Evolutionary conservation across 2,113 vertebrate species (phyloP).

Genomic region (Sporophila hypoxantha): DNA sequence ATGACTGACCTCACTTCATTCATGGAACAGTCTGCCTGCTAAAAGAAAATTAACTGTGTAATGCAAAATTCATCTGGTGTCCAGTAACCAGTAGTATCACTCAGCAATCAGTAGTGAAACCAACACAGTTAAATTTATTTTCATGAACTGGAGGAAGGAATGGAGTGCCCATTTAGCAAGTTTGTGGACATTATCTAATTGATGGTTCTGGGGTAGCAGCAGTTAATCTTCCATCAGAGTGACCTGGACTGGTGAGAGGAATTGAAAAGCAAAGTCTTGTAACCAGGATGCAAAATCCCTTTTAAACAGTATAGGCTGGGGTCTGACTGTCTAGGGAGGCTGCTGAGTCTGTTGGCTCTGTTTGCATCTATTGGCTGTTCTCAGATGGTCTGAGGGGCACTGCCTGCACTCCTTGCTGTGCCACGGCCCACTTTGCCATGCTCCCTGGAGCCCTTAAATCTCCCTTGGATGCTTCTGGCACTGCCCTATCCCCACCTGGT

Average conservation of each 20-base stretch:
- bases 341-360: neutral
- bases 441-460: neutral
- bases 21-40: neutral
- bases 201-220: accelerated
- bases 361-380: neutral
- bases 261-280: neutral
- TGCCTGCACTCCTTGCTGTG: neutral
- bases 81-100: neutral
- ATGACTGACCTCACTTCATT: neutral
- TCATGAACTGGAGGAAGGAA: neutral
- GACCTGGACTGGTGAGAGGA: neutral
- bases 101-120: neutral
- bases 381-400: neutral
- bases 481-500: accelerated
- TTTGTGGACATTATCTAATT: neutral
- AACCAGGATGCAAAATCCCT: neutral
- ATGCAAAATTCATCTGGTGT: neutral
- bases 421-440: accelerated
- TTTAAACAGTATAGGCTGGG: neutral
- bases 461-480: neutral
- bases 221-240: neutral
- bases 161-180: neutral
- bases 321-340: neutral
- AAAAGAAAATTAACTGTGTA: neutral
- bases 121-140: neutral